Evolutionary conservation across 2,797 vertebrate genomes (phyloP), one percentile per base, ranked within the genome.

Genomic region (Sternotherus odoratus): DNA sequence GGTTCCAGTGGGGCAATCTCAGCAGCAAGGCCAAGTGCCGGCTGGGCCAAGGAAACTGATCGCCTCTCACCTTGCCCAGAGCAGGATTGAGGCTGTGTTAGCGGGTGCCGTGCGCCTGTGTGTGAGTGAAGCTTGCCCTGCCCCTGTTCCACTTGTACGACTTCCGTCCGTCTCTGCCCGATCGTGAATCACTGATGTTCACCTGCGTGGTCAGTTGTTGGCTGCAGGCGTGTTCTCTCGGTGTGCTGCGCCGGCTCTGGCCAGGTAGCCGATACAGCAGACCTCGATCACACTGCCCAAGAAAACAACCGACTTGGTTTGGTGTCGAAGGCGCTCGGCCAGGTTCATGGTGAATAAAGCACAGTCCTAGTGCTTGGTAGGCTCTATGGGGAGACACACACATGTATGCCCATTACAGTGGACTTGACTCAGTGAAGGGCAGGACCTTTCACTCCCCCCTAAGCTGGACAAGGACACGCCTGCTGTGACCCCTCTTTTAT

Each of bases 11-110:
- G 1, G 19, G 10, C 10, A 5, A 0, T 1, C 78, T 88, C 0
- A 30, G 23, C 6, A 15, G 10, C 4, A 66, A 77, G 16, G 19
- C 28, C 0, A 0, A 0, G 1, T 8, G 33, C 0, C 1, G 5
- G 12, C 39, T 66, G 33, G n/a, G n/a, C 63, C 17, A 23, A 39
- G 17, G 21, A 39, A 21, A 69, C 0, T 4, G 50, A 23, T 17
- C 0, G 56, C 43, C 56, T 5, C 1, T 1, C 8, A n/a, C 26
- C 36, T 12, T 56, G n/a, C 3, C 49, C 50, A 0, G n/a, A 48
- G 21, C 10, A 69, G 66, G 10, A 39, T 39, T 69, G 23, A 24
- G n/a, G n/a, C 10, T 21, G 19, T n/a, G 19, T 39, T 39, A 9
- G n/a, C 66, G 39, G 19, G 30, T 26, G 24, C 5, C 3, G 56